phyloP scores from a whole-genome alignment of 1,140 invertebrate species.

The Prorops nasuta region DNA sequence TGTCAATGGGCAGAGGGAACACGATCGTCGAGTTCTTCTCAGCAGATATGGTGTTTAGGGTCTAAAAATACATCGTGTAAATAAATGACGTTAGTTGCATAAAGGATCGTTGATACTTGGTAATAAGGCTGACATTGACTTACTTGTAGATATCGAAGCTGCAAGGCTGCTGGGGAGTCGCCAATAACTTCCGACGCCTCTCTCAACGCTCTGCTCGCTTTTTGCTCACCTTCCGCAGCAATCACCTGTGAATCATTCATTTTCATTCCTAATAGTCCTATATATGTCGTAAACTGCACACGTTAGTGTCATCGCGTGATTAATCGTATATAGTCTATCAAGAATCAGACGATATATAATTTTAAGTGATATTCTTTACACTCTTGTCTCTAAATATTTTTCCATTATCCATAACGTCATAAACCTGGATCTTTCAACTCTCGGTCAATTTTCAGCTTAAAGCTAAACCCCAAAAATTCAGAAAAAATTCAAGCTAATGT shows the following conservation, averaged over 20 bases:
- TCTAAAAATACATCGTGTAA: conserved; percentile 59
- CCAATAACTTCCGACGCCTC: conserved; percentile 92
- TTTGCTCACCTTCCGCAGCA: conserved; percentile 82
- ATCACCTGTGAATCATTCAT: conserved; percentile 73
- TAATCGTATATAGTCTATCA: too few species aligned
- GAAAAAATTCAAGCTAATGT: too few species aligned
- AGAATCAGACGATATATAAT: too few species aligned
- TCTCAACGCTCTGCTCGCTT: conserved; percentile 83
- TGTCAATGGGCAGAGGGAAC: conserved; percentile 92
- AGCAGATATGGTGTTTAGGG: conserved; percentile 90
- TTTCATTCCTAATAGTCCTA: neutral
- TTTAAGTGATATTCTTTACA: too few species aligned
- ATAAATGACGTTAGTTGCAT: neutral
- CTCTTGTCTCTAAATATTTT: too few species aligned
- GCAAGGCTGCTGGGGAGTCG: conserved; percentile 86
- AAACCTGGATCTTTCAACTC: too few species aligned
- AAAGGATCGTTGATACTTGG: too few species aligned
- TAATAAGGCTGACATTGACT: neutral
- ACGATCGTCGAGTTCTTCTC: conserved; percentile 99
- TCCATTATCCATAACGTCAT: too few species aligned
- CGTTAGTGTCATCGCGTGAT: too few species aligned
- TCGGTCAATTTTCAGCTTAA: too few species aligned
- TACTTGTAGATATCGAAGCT: conserved; percentile 63
- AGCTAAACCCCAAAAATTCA: too few species aligned
- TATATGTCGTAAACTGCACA: too few species aligned